A percentile compares a stretch with the other conserved stretches of the same genome.
Conservation (phyloP, 2,797 vertebrate species). For the Balearica regulorum region DNA sequence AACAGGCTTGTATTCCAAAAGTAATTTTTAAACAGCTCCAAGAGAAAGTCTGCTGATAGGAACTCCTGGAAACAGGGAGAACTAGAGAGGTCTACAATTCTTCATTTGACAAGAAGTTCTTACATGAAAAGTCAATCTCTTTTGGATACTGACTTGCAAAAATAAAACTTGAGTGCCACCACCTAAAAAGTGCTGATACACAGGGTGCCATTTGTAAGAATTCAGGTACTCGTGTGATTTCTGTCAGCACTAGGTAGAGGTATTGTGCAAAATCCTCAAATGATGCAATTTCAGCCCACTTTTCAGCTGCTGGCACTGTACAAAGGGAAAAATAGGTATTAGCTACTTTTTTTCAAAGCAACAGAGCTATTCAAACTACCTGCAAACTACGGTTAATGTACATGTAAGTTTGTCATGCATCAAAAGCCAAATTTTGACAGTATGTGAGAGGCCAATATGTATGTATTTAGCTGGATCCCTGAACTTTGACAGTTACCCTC, state of each 20-base stretch:
- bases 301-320: conserved; percentile 65
- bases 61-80: conserved; percentile 65
- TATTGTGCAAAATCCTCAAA: conserved; percentile 57
- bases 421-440: conserved; percentile 72
- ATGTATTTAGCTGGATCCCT: conserved; percentile 48
- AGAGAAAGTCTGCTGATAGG: conserved; percentile 27
- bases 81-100: conserved; percentile 65
- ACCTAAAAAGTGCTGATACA: conserved; percentile 63
- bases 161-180: conserved; percentile 63
- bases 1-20: conserved; percentile 37
- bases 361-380: conserved; percentile 65
- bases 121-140: conserved; percentile 60
- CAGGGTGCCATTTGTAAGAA: conserved; percentile 23
- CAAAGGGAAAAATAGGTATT: conserved; percentile 66
- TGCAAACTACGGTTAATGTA: conserved; percentile 74
- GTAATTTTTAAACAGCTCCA: conserved; percentile 32
- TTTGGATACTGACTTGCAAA: conserved; percentile 64
- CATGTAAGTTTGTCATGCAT: conserved; percentile 77
- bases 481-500: conserved; percentile 48
- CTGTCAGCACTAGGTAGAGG: conserved; percentile 36
- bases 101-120: conserved; percentile 68
- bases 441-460: conserved; percentile 59
- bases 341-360: conserved; percentile 69
- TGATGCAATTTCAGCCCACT: conserved; percentile 52
- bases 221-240: conserved; percentile 25